These are phyloP conservation scores for Enteromius paludinosus DNA, from an alignment of 2,797 vertebrate species.

Conservation along the genomic window DNA sequence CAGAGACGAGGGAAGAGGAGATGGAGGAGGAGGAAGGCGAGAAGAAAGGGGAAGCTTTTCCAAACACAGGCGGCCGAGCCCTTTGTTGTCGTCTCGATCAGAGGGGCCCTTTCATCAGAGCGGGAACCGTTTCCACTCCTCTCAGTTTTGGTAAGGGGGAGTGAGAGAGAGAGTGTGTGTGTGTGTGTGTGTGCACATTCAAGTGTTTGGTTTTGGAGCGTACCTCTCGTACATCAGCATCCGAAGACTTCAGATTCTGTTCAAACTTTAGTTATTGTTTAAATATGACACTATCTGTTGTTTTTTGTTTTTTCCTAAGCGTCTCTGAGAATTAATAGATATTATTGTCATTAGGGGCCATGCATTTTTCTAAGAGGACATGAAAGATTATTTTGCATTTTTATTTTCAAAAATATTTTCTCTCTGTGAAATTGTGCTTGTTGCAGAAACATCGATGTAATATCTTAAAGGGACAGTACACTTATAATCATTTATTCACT, in stretches of 20 bases:
- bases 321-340: background rate
- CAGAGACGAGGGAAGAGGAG: conserved; percentile 69
- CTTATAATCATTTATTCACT: background rate
- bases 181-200: conserved; percentile 40
- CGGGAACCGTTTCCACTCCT: conserved; percentile 74
- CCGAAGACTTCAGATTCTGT: conserved; percentile 31
- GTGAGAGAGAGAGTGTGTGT: conserved; percentile 40
- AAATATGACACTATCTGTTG: background rate
- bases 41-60: conserved; percentile 81
- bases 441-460: background rate
- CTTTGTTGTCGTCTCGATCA: conserved; percentile 85
- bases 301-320: background rate
- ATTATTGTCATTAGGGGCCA: too few species aligned
- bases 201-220: conserved; percentile 28
- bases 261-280: conserved; percentile 21
- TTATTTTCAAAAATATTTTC: background rate
- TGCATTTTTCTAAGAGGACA: too few species aligned
- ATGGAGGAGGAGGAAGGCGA: conserved; percentile 75
- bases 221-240: conserved; percentile 25
- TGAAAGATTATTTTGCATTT: background rate
- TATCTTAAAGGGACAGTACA: background rate
- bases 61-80: conserved; percentile 77
- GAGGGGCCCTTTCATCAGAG: conserved; percentile 83
- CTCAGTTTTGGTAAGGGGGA: conserved; percentile 72
- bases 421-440: background rate